phyloP scores from a whole-genome alignment of 2,888 invertebrate species.

The Agelastica alni region DNA sequence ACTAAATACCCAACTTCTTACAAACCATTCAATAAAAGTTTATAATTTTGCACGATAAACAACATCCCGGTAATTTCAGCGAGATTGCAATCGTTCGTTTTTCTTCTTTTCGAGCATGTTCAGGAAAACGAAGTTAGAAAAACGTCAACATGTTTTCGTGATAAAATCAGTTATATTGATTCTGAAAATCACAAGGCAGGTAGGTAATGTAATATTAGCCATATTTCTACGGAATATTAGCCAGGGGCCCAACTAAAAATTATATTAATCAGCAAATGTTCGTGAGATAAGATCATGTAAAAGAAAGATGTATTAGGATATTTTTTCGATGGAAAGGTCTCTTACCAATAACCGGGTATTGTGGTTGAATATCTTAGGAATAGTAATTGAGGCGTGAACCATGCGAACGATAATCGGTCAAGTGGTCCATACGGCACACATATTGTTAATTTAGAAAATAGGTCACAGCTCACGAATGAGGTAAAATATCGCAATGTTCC shows the following conservation, averaged over 20 bases:
- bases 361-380: slow-evolving; percentile 10
- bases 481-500: too few relatives aligned
- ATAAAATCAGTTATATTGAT: slow-evolving; percentile 27
- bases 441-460: neutral
- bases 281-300: slow-evolving; percentile 32
- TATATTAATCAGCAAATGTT: slow-evolving; percentile 31
- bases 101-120: slow-evolving; percentile 18
- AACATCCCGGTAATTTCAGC: slow-evolving; percentile 9
- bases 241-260: slow-evolving; percentile 32
- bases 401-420: neutral
- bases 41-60: slow-evolving; percentile 10
- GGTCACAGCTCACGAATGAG: too few relatives aligned
- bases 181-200: slow-evolving; percentile 32
- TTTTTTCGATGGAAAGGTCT: slow-evolving; percentile 19
- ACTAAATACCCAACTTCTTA: slow-evolving; percentile 7
- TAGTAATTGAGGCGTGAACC: slow-evolving; percentile 17
- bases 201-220: slow-evolving; percentile 31
- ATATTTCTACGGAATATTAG: slow-evolving; percentile 30
- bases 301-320: slow-evolving; percentile 24
- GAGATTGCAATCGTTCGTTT: slow-evolving; percentile 14
- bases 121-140: slow-evolving; percentile 26
- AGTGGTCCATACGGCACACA: neutral
- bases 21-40: slow-evolving; percentile 10
- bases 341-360: slow-evolving; percentile 20
- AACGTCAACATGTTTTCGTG: slow-evolving; percentile 29